Evolutionary conservation across 2,797 vertebrate genomes (phyloP).

Genomic region (Poeciliopsis presidionis): DNA sequence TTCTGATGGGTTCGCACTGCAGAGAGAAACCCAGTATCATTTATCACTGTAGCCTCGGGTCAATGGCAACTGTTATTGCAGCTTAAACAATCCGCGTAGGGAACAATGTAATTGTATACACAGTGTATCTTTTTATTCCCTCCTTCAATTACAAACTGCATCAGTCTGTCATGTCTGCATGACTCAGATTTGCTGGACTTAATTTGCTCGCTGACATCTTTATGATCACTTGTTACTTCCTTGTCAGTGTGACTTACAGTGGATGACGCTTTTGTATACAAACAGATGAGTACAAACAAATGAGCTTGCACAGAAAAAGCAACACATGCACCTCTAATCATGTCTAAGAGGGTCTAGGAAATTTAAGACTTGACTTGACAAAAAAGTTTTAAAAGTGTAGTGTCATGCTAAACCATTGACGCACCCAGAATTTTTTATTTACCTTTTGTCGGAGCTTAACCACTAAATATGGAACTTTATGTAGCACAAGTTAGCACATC

Average conservation of each 20-base stretch:
- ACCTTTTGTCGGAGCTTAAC: background rate
- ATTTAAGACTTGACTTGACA: background rate
- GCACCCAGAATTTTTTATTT: background rate
- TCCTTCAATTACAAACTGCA: constrained; percentile 11
- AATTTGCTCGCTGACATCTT: background rate
- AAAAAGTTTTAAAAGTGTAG: background rate
- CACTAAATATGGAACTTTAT: background rate
- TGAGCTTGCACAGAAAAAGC: background rate
- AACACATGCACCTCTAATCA: background rate
- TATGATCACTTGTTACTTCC: background rate
- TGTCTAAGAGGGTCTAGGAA: background rate
- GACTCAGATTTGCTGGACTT: background rate
- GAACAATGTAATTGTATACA: background rate
- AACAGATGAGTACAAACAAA: background rate
- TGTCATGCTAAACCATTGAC: background rate
- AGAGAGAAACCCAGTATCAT: constrained; percentile 35
- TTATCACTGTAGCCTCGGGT: constrained; percentile 21
- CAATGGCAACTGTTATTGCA: background rate
- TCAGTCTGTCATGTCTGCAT: background rate
- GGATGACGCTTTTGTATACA: background rate
- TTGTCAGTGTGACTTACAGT: background rate
- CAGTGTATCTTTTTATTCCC: background rate
- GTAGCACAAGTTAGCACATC: too few relatives aligned
- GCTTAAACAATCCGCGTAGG: background rate
- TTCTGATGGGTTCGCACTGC: constrained; percentile 85